Base-by-base conservation (phyloP, 2,797 vertebrate species). In the Phataginus tricuspis region DNA sequence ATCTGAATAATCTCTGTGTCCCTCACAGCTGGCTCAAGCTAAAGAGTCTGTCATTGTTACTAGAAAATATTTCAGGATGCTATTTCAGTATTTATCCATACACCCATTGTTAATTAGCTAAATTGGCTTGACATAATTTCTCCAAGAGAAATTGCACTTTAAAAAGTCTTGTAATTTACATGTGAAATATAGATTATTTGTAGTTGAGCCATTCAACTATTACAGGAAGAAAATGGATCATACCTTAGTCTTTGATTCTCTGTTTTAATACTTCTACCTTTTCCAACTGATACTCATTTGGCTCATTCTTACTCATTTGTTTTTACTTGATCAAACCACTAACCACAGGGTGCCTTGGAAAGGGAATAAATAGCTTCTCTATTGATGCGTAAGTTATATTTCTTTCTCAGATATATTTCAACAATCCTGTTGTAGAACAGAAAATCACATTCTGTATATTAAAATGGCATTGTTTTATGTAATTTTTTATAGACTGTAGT, bases 121-220 rank as follows among this genome's bases (percentile, higher is more conserved):
- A 45, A 19, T 79, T 86, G 55, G 10, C 27, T 83, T 86, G 18
- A 13, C 37, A 61, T 66, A 55, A 27, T 86, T 93, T 95, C 64
- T 86, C 45, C 64, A 63, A 91, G 71, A 16, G 71, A 71, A 96
- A 34, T 31, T 71, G n/a, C 83, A 71, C 25, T 78, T 93, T 31
- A 82, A 86, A 94, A 66, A 82, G 29, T 72, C 16, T 79, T 96
- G 8, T 57, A 63, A 51, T 92, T 97, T 90, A 84, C 19, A 53
- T 90, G 27, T 88, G 13, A 66, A 69, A 90, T 83, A 66, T 45
- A 69, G 23, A 51, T 90, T 59, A 45, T n/a, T 64, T 71, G 53
- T 31, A 59, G n/a, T 88, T 86, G 49, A 25, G 14, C 49, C 31
- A 37, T 95, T 91, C 31, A 94, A 34, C 29, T 87, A 0, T 74